Conservation (phyloP, 2,797 vertebrate species). For the Characodon lateralis region DNA sequence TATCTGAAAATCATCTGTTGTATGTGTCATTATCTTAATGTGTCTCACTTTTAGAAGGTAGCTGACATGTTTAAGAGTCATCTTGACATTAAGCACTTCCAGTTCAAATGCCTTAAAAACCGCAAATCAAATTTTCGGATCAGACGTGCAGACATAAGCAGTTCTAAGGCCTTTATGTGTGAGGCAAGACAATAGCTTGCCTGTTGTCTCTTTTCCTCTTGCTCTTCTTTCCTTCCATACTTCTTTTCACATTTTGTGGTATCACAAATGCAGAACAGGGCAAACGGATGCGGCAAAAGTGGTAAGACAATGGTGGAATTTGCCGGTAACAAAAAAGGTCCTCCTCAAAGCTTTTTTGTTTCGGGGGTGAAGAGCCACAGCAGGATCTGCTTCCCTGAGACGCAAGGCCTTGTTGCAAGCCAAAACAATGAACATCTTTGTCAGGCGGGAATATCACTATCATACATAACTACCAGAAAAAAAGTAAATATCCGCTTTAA, state of each 20-base stretch:
- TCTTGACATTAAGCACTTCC: constrained; percentile 25
- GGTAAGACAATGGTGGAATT: constrained; percentile 62
- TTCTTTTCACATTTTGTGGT: constrained; percentile 35
- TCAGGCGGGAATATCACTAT: constrained; percentile 54
- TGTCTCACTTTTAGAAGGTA: constrained; percentile 11
- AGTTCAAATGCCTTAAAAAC: constrained; percentile 39
- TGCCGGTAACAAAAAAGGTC: constrained; percentile 47
- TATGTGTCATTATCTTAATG: background rate
- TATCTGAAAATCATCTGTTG: constrained; percentile 19
- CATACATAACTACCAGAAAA: constrained; percentile 47
- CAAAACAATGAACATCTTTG: constrained; percentile 79
- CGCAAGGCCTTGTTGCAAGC: constrained; percentile 28
- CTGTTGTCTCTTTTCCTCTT: constrained; percentile 59
- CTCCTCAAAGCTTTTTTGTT: constrained; percentile 72
- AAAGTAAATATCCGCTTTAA: constrained; percentile 46
- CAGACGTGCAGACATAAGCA: constrained; percentile 51
- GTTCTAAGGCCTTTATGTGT: constrained; percentile 32
- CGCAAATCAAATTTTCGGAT: constrained; percentile 43
- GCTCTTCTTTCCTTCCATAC: constrained; percentile 21
- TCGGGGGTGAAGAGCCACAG: constrained; percentile 64
- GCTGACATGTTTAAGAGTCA: constrained; percentile 23
- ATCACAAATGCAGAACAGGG: constrained; percentile 35
- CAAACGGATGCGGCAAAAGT: constrained; percentile 62
- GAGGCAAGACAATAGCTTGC: constrained; percentile 65
- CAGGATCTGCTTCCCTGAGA: constrained; percentile 66